Conservation (phyloP, 2,113 vertebrate species). For the Petroica traversi region DNA sequence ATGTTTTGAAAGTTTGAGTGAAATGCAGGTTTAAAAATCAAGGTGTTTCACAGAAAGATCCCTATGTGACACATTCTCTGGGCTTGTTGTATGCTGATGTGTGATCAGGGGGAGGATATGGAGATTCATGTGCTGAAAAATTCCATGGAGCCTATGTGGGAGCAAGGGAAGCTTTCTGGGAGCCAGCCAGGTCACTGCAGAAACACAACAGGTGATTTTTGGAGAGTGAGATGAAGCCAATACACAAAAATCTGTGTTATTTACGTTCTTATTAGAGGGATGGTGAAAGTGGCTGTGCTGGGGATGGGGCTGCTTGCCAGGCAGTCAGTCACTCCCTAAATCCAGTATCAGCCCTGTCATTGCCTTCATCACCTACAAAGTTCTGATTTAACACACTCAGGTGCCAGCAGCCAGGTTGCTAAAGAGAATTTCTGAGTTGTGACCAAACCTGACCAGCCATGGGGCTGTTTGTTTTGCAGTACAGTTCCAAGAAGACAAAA, state of each 20-base stretch:
- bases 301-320: not conserved
- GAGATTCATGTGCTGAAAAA: not conserved
- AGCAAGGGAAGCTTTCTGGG: fast-evolving
- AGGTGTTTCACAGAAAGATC: not conserved
- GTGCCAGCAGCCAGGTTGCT: not conserved
- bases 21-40: not conserved
- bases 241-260: not conserved
- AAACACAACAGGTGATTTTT: not conserved
- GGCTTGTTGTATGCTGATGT: not conserved
- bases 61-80: not conserved
- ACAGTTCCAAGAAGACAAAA: not conserved
- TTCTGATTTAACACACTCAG: not conserved
- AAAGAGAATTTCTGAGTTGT: not conserved
- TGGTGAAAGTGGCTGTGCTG: not conserved
- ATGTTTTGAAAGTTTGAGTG: not conserved
- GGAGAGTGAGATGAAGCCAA: not conserved
- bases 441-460: not conserved
- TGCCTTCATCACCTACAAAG: not conserved
- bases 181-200: not conserved
- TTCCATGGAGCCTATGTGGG: not conserved
- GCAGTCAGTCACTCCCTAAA: not conserved
- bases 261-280: not conserved
- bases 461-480: not conserved
- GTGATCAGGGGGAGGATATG: not conserved
- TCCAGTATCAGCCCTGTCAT: not conserved